Evolutionary conservation across 2,888 invertebrate genomes (phyloP).

Genomic region (Noctua janthina): DNA sequence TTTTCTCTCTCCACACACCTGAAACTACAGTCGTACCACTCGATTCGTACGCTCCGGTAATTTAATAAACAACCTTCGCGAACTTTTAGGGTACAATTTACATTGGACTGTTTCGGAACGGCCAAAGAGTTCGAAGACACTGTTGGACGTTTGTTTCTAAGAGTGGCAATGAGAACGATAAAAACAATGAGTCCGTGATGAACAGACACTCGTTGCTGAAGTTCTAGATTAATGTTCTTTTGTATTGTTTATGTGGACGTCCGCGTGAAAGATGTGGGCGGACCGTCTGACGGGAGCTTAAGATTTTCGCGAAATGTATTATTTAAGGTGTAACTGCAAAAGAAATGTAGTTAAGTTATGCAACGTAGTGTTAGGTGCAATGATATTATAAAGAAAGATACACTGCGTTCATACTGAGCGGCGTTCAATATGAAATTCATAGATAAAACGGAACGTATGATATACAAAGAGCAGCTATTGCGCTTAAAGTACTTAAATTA

Average conservation of each 20-base stretch:
- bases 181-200: constrained; percentile 58
- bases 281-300: background rate
- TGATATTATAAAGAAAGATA: too few species aligned
- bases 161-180: constrained; percentile 61
- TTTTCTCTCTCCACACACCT: constrained; percentile 10
- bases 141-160: constrained; percentile 34
- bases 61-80: constrained; percentile 75
- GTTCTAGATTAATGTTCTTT: constrained; percentile 62
- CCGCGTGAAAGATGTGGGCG: constrained; percentile 27
- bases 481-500: too few species aligned
- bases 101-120: constrained; percentile 66
- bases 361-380: background rate
- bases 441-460: too few species aligned
- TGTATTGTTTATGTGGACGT: constrained; percentile 58
- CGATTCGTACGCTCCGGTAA: constrained; percentile 69
- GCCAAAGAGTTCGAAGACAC: constrained; percentile 67
- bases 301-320: constrained; percentile 24
- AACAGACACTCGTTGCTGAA: constrained; percentile 46
- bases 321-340: constrained; percentile 12
- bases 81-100: constrained; percentile 76
- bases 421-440: too few species aligned
- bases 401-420: too few species aligned
- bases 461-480: too few species aligned
- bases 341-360: background rate
- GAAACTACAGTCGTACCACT: constrained; percentile 56